These are phyloP conservation scores for Pithys albifrons DNA, from an alignment of 2,113 vertebrate species.

Conservation along the genomic window DNA sequence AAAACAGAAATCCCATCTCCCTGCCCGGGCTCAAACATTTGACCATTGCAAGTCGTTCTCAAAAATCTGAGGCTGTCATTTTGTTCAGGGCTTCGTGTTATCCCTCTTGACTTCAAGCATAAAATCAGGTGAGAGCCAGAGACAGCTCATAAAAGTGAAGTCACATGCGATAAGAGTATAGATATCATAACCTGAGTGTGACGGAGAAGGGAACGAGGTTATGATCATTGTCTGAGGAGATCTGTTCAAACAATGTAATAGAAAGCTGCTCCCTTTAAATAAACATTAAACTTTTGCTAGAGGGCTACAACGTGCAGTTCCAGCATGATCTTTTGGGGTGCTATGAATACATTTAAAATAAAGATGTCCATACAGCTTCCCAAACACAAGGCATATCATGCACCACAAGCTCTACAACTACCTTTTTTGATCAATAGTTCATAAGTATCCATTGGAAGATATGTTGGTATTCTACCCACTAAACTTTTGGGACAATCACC, in stretches of 20 bases:
- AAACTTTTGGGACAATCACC: not conserved
- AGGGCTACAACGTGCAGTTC: slow-evolving; percentile 27
- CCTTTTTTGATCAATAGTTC: slow-evolving; percentile 58
- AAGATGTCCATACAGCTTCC: slow-evolving; percentile 63
- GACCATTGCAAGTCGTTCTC: not conserved
- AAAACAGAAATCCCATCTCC: not conserved
- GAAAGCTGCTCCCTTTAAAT: slow-evolving; percentile 56
- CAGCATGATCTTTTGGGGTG: slow-evolving; percentile 55
- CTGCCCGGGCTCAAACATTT: not conserved
- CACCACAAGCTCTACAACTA: slow-evolving; percentile 36
- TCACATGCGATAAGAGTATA: not conserved
- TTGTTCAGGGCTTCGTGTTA: not conserved
- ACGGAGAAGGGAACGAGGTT: slow-evolving; percentile 12
- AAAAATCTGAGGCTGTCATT: not conserved
- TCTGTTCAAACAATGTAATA: slow-evolving; percentile 43
- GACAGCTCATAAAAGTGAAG: slow-evolving; percentile 20
- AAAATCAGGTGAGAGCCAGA: slow-evolving; percentile 33
- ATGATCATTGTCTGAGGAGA: slow-evolving; percentile 57
- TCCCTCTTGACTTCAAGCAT: slow-evolving; percentile 1
- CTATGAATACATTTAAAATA: slow-evolving; percentile 66
- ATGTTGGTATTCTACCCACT: not conserved
- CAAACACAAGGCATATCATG: slow-evolving; percentile 52
- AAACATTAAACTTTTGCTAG: slow-evolving; percentile 57
- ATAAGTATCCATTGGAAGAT: slow-evolving; percentile 65
- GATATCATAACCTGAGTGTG: slow-evolving; percentile 22